Conservation (phyloP, 2,797 vertebrate genomes). For the Hippopotamyrus pictus region DNA sequence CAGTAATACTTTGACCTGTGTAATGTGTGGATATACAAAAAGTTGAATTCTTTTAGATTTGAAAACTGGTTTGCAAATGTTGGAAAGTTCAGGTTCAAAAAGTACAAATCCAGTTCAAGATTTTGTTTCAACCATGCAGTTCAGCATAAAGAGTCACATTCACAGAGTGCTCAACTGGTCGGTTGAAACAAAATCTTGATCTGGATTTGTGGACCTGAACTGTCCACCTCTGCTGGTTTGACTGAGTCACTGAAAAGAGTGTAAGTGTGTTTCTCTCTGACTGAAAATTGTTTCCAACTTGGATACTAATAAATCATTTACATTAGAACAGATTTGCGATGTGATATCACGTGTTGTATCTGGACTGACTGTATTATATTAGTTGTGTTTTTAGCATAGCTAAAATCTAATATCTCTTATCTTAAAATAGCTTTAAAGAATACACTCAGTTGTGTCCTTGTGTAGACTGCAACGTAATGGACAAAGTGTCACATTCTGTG, state of each 20-base stretch:
- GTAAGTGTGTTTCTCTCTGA: neutral
- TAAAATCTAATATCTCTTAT: neutral
- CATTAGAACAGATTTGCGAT: neutral
- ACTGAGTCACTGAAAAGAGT: neutral
- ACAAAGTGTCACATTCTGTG: neutral
- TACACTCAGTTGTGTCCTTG: neutral
- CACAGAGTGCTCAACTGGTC: neutral
- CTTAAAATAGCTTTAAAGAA: neutral
- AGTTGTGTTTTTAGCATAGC: neutral
- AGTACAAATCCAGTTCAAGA: neutral
- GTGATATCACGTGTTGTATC: neutral
- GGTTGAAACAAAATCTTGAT: neutral
- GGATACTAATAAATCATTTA: neutral
- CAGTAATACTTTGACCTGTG: neutral
- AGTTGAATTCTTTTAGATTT: neutral
- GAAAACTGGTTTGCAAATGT: neutral
- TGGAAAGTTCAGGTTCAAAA: neutral
- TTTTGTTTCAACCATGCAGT: neutral
- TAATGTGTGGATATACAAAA: neutral
- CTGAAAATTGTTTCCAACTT: neutral
- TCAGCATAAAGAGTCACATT: neutral
- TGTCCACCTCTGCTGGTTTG: neutral
- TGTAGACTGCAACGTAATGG: neutral
- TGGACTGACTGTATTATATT: neutral
- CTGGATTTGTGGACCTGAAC: neutral